These are phyloP conservation scores for Amniataba percoides DNA, from an alignment of 2,797 vertebrate species.

Conservation along the genomic window DNA sequence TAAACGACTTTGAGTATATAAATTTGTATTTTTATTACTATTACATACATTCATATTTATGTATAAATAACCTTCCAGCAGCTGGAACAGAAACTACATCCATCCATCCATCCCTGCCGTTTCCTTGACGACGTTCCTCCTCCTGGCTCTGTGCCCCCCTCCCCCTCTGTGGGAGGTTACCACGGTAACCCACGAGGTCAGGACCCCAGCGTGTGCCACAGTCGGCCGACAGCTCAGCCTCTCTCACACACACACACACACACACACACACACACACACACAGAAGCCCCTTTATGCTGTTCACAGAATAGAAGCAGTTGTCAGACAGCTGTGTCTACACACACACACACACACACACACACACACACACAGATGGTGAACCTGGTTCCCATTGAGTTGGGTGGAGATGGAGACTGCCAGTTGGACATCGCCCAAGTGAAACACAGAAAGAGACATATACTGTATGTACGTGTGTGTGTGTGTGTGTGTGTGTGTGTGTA, in stretches of 20 bases:
- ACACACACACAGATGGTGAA: constrained; percentile 26
- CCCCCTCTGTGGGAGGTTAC: not conserved
- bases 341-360: constrained; percentile 19
- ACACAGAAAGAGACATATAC: constrained; percentile 38
- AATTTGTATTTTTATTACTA: too few relatives aligned
- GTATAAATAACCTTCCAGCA: not conserved
- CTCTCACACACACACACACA: constrained; percentile 1
- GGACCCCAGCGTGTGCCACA: constrained; percentile 42
- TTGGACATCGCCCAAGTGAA: constrained; percentile 57
- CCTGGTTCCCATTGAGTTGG: constrained; percentile 60
- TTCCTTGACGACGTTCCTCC: not conserved
- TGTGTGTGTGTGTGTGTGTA: constrained; percentile 9
- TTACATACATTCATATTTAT: not conserved
- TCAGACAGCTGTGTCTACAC: constrained; percentile 53
- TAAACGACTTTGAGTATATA: too few relatives aligned
- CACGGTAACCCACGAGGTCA: constrained; percentile 20
- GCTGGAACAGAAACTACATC: not conserved
- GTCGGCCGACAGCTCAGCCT: not conserved
- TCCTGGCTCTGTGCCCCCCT: too few relatives aligned
- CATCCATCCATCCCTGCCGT: not conserved
- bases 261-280: constrained; percentile 23
- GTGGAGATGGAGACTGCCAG: constrained; percentile 45
- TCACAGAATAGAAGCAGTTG: constrained; percentile 54
- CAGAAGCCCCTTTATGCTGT: constrained; percentile 61
- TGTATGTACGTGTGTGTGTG: constrained; percentile 8